Evolutionary conservation across 1,140 invertebrate genomes (phyloP), one percentile per base, ranked within the genome.

Genomic region (Lethrus apterus): DNA sequence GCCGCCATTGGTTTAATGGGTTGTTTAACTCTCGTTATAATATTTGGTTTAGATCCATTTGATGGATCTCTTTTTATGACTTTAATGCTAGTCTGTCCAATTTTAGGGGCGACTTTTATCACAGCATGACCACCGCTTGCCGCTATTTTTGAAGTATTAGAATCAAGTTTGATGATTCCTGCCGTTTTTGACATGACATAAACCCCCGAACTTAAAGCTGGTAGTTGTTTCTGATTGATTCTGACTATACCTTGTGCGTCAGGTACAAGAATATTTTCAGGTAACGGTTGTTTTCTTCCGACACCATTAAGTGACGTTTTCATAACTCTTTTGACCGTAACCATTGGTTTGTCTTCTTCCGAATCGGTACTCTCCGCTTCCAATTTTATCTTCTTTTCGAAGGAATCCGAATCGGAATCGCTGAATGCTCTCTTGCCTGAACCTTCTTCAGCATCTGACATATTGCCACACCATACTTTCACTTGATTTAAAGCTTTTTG

Each of bases 401-500:
- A 65, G 50, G 48, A 62, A 51, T 57, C 66, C 30, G 65, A 70
- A 21, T 77, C 75, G 40, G 73, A 74, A 38, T 60, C 55, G 38
- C 57, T 51, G 43, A 47, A 56, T n/a, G 56, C 26, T 31, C 58
- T 40, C 48, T 64, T 62, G 7, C 29, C 46, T 17, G 14, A 7
- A 3, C 46, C 43, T 46, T 64, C 63, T 17, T 78, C 74, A 42
- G 71, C 69, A n/a, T 81, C 79, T 17, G 77, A 79, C 64, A 77
- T 77, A 4, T 74, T 72, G 11, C 81, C 82, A 61, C 80, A 83
- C 86, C 86, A 89, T 48, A 81, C 78, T 58, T 87, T 88, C n/a
- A 89, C 85, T 64, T 86, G 82, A 67, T 85, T 81, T 67, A 87
- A 73, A 1, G 84, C 86, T 55, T 84, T 84, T 26, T 80, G 81